A percentile compares a stretch with the other conserved stretches of the same genome.
Conservation (phyloP, 2,888 invertebrate genomes). For the Andrena praecox region DNA sequence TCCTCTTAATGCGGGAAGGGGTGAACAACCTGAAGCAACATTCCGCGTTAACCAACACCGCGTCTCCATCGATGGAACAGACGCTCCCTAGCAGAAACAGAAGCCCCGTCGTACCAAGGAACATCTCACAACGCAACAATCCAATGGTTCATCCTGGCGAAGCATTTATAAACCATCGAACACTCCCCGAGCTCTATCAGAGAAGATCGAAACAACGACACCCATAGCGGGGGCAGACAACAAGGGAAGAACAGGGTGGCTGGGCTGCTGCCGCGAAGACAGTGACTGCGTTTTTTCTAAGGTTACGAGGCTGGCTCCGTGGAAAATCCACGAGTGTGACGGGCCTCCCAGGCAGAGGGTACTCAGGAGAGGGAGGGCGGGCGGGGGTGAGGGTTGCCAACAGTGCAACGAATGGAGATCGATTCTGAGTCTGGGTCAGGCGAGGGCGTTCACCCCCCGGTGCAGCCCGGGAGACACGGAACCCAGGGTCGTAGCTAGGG, state of each 20-base stretch:
- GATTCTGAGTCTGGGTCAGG: conserved; percentile 85
- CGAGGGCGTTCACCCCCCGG: conserved; percentile 83
- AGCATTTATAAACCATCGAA: too few species aligned
- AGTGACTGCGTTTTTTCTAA: conserved; percentile 33
- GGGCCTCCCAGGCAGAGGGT: conserved; percentile 56
- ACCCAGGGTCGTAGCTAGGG: conserved; percentile 83
- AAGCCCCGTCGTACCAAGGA: too few species aligned
- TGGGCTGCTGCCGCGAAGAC: neutral
- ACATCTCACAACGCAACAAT: too few species aligned
- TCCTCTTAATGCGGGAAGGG: neutral
- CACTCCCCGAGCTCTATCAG: neutral
- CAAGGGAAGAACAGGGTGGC: neutral
- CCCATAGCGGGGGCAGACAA: neutral
- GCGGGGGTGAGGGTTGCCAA: conserved; percentile 67
- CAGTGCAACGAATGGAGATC: conserved; percentile 82
- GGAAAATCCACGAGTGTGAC: conserved; percentile 73
- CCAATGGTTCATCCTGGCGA: too few species aligned
- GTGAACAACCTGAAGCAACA: neutral
- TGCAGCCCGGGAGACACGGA: conserved; percentile 84
- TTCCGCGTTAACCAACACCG: neutral
- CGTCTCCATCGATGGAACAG: neutral
- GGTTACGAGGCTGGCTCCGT: conserved; percentile 69
- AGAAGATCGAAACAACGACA: neutral
- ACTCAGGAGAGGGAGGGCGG: conserved; percentile 34
- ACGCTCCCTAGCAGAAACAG: neutral